phyloP scores from a whole-genome alignment of 2,888 invertebrate species.

The Diarsia rubi region DNA sequence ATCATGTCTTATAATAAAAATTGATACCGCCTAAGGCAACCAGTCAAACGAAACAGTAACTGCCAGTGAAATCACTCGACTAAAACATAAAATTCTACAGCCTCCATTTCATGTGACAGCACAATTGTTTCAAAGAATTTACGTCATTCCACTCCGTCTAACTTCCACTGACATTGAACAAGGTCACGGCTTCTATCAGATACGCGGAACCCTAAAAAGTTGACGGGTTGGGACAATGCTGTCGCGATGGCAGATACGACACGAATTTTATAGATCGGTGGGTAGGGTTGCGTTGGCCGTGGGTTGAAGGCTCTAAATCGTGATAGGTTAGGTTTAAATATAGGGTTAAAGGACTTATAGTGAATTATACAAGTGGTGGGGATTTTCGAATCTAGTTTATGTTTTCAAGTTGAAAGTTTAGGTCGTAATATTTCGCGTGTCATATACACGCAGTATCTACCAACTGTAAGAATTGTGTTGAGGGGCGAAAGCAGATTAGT shows the following conservation, averaged over 20 bases:
- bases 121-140: slow-evolving; percentile 13
- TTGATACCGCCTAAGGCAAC: neutral
- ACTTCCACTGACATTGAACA: slow-evolving; percentile 33
- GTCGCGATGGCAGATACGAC: slow-evolving; percentile 71
- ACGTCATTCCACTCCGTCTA: slow-evolving; percentile 7
- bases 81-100: neutral
- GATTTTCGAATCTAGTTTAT: slow-evolving; percentile 16
- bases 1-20: neutral
- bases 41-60: neutral
- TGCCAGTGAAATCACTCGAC: slow-evolving; percentile 8
- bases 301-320: slow-evolving; percentile 33
- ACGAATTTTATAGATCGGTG: slow-evolving; percentile 69
- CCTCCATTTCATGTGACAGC: slow-evolving; percentile 1
- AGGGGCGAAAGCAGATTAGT: neutral
- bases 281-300: slow-evolving; percentile 41
- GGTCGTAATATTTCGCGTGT: neutral
- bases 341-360: slow-evolving; percentile 26
- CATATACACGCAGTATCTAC: neutral
- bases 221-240: slow-evolving; percentile 61
- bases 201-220: slow-evolving; percentile 58
- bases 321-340: slow-evolving; percentile 32
- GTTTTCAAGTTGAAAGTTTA: neutral
- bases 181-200: slow-evolving; percentile 17
- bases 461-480: neutral
- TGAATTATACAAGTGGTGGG: slow-evolving; percentile 15